phyloP scores from a whole-genome alignment of 2,888 invertebrate genomes.

The Netelia fuscicornis region DNA sequence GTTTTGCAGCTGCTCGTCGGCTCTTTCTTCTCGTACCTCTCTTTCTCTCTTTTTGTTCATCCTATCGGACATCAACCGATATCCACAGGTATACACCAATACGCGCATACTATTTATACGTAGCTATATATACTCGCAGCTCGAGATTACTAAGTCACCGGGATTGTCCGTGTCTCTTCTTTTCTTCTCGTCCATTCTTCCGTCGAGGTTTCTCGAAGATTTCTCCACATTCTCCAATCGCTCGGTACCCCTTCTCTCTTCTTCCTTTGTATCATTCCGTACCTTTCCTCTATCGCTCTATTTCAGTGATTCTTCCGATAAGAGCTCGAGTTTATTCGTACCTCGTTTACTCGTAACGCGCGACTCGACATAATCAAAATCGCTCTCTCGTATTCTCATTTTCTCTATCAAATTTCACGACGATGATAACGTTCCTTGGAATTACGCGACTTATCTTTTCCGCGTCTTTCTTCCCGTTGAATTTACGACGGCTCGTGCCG shows the following conservation, averaged over 20 bases:
- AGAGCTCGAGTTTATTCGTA: neutral
- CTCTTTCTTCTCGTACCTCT: slow-evolving; percentile 5
- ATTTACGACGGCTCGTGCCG: neutral
- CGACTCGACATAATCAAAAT: slow-evolving; percentile 18
- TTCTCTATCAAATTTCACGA: slow-evolving; percentile 23
- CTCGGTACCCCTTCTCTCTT: slow-evolving; percentile 9
- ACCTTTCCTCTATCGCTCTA: neutral
- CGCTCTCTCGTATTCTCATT: neutral
- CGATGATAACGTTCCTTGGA: neutral
- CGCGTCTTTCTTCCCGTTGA: neutral
- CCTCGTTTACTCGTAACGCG: slow-evolving; percentile 4
- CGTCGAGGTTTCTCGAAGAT: neutral
- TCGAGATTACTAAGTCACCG: slow-evolving; percentile 51
- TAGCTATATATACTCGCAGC: neutral
- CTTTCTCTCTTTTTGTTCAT: neutral
- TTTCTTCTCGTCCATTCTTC: slow-evolving; percentile 13
- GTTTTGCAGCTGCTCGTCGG: slow-evolving; percentile 45
- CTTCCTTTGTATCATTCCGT: neutral
- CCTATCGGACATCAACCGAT: slow-evolving; percentile 15
- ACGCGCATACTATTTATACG: neutral
- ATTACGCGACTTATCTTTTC: neutral
- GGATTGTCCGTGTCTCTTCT: slow-evolving; percentile 34
- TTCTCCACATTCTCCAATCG: slow-evolving; percentile 34
- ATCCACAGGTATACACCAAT: neutral
- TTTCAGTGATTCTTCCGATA: slow-evolving; percentile 24